Percentiles rank a stretch among this genome's conserved stretches.
Conservation (phyloP, 2,888 invertebrate genomes). For the Clanis bilineata region DNA sequence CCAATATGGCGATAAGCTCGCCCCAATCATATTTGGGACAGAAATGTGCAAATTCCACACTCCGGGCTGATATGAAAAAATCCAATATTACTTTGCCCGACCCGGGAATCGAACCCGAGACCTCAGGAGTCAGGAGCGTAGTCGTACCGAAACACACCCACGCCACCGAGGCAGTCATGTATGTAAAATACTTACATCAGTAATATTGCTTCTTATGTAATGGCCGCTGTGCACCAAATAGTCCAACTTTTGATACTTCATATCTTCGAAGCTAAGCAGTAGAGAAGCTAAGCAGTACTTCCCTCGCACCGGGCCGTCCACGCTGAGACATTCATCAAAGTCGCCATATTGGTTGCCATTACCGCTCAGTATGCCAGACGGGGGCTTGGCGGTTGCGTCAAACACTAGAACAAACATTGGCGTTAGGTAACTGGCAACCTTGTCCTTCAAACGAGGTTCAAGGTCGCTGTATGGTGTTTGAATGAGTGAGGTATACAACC, state of each 20-base stretch:
- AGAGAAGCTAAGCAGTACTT: conserved; percentile 86
- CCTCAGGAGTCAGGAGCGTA: too few relatives aligned
- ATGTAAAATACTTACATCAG: conserved; percentile 81
- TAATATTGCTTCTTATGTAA: conserved; percentile 75
- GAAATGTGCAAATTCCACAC: too few relatives aligned
- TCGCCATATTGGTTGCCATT: conserved; percentile 88
- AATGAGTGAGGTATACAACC: not conserved
- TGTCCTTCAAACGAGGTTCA: conserved; percentile 18
- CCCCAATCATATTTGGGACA: too few relatives aligned
- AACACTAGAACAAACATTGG: conserved; percentile 80
- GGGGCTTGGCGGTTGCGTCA: conserved; percentile 87
- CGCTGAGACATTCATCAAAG: conserved; percentile 85
- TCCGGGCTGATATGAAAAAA: too few relatives aligned
- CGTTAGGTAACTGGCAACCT: conserved; percentile 9
- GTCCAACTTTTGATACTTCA: conserved; percentile 58
- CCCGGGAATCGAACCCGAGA: too few relatives aligned
- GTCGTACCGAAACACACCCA: too few relatives aligned
- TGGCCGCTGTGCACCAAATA: conserved; percentile 77
- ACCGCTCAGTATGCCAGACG: conserved; percentile 85
- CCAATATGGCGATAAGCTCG: too few relatives aligned
- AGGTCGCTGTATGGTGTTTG: conserved; percentile 8
- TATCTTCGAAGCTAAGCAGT: conserved; percentile 59
- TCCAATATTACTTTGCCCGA: too few relatives aligned
- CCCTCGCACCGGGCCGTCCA: conserved; percentile 79
- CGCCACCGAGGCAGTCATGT: too few relatives aligned